Conservation (phyloP, 2,797 vertebrate genomes). For the Coluber constrictor region DNA sequence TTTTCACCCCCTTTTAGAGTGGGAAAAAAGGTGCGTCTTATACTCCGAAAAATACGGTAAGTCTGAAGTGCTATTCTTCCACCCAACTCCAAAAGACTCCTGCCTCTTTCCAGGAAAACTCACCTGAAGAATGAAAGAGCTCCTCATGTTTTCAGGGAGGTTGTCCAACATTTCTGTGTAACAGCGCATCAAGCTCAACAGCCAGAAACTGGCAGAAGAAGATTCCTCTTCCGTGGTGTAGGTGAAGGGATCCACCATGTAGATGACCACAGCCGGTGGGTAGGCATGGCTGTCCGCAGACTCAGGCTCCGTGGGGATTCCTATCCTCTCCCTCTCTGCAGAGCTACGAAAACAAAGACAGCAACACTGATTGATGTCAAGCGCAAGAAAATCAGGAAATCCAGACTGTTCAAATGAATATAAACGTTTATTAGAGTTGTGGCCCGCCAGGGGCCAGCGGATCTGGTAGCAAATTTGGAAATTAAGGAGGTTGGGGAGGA, state of each 20-base stretch:
- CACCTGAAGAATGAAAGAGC: constrained; percentile 92
- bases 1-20: no score
- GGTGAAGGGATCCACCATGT: constrained; percentile 93
- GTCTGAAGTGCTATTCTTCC: no score
- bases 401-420: not conserved
- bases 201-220: constrained; percentile 85
- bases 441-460: no score
- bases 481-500: no score
- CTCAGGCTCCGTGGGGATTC: constrained; percentile 88
- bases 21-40: no score
- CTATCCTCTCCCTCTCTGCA: constrained; percentile 86
- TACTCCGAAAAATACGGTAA: no score
- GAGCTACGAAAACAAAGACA: constrained; percentile 53
- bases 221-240: constrained; percentile 82
- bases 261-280: constrained; percentile 90
- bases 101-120: not conserved
- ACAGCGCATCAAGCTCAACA: constrained; percentile 92
- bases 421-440: not conserved
- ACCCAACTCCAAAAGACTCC: not conserved
- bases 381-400: not conserved
- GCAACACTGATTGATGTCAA: not conserved
- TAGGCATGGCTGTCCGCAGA: constrained; percentile 83
- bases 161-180: constrained; percentile 92
- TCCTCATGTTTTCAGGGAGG: constrained; percentile 87
- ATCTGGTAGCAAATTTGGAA: no score